phyloP scores from a whole-genome alignment of 2,113 vertebrate genomes.

The Lates calcarifer region DNA sequence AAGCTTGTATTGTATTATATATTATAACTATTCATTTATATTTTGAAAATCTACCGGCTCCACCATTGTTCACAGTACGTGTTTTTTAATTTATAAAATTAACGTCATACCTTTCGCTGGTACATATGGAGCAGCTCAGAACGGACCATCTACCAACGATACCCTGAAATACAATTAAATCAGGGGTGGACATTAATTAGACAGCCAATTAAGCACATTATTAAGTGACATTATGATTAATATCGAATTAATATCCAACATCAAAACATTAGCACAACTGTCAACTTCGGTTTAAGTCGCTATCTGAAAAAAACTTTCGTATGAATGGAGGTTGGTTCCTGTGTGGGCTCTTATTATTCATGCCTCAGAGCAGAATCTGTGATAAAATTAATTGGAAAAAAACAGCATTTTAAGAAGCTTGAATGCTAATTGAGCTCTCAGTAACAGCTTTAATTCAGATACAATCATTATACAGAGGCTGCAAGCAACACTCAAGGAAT shows the following conservation, averaged over 20 bases:
- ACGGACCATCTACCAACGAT: slow-evolving; percentile 58
- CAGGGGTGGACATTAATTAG: slow-evolving; percentile 43
- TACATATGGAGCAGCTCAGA: slow-evolving; percentile 58
- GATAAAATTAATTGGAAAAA: background rate
- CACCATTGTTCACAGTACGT: fast-evolving
- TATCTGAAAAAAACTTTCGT: background rate
- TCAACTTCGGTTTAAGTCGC: slow-evolving; percentile 9
- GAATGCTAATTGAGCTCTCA: background rate
- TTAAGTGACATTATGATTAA: slow-evolving; percentile 14
- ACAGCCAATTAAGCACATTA: slow-evolving; percentile 45
- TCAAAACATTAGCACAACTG: slow-evolving; percentile 3
- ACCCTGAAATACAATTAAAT: slow-evolving; percentile 41
- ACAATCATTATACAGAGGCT: background rate
- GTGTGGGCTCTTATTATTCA: background rate
- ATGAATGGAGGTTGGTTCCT: background rate
- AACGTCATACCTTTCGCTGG: slow-evolving; percentile 26
- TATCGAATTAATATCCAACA: slow-evolving; percentile 2
- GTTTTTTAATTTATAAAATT: background rate
- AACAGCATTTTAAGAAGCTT: background rate
- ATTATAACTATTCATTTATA: fast-evolving
- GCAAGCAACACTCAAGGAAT: background rate
- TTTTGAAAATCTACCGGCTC: fast-evolving
- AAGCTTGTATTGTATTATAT: fast-evolving
- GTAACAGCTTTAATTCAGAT: background rate
- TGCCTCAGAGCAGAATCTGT: background rate